Evolutionary conservation across 2,797 vertebrate genomes (phyloP), one percentile per base, ranked within the genome.

Genomic region (Astyanax mexicanus): DNA sequence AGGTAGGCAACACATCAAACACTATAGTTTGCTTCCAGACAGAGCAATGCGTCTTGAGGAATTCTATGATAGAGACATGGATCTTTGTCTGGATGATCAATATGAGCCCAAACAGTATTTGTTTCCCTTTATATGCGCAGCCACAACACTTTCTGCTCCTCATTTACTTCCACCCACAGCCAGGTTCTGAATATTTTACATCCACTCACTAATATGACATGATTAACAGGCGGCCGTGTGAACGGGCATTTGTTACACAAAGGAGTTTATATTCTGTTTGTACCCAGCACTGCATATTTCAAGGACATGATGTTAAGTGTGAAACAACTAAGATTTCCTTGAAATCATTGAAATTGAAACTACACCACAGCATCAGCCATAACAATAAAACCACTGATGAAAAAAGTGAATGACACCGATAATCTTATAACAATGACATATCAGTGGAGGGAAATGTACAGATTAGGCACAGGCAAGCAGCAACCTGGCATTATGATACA

Each of bases 61-160:
- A 61, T 62, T 75, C 32, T n/a, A 23, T 13, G 61, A 81, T 81
- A 64, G 69, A 75, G 67, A 69, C 66, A 45, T 29, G 40, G 37
- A 19, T 72, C 60, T 57, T 52, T 12, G 2, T 49, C 13, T 71
- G 60, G 29, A 12, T 74, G 51, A 74, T 66, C 23, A 49, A 57
- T 21, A 32, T 68, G 42, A 47, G 8, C 9, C 23, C 21, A 44
- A 77, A 55, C 32, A 12, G n/a, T 60, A 69, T 60, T 52, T 47
- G 13, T 17, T 10, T 10, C 47, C 13, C 35, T 35, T n/a, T n/a
- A n/a, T n/a, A 23, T 11, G 5, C 17, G 12, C 27, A 57, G 11
- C 69, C 11, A n/a, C n/a, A n/a, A n/a, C n/a, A n/a, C n/a, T n/a
- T n/a, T 23, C 35, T 44, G 21, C 25, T 21, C n/a, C 8, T 11